Base-by-base conservation (phyloP, 64 coral and sea anemone genomes). In the Stichodactyla mertensii region DNA sequence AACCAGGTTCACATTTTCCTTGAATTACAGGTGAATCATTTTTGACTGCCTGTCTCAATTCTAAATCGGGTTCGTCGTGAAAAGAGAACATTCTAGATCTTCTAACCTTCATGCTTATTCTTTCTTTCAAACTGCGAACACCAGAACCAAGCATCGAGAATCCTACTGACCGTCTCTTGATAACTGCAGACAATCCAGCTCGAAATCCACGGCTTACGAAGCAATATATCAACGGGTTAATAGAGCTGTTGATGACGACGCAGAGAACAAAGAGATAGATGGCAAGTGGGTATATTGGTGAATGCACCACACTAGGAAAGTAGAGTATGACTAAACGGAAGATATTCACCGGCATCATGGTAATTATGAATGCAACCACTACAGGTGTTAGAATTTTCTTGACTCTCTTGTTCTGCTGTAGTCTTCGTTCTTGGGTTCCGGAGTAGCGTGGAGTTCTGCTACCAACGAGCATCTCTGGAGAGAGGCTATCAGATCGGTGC, bases 331-430 rank as follows among this genome's bases (percentile, higher is more conserved):
- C 79, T 16, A 93, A 57, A n/a, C 92, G 88, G 77, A 89, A 90
- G 9, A 78, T 20, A 55, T 89, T 93, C 9, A 93, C 55, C 4
- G 92, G 92, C 14, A 93, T 61, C 92, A 87, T 93, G 9, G 88
- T 87, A 14, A 83, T 55, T 20, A 84, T 78, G 71, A 93, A 93
- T 0, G 88, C 54, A 15, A 89, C 16, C 10, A 93, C 92, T 7
- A 93, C 19, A 16, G 92, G 92, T 10, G 88, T 93, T 0, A 93
- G 77, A 59, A 93, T 83, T 51, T 90, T 93, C 53, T 93, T 89
- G 2, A 87, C 92, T 78, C 81, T 86, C 55, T 83, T 89, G 87
- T 93, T 93, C 77, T 93, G 88, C 57, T 82, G 80, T 4, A 93
- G 77, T 18, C 88, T 64, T 52, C 79, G 84, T 53, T 55, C 74